Evolutionary conservation across 1,140 invertebrate species (phyloP), one percentile per base, ranked within the genome.

Genomic region (Apis dorsata): DNA sequence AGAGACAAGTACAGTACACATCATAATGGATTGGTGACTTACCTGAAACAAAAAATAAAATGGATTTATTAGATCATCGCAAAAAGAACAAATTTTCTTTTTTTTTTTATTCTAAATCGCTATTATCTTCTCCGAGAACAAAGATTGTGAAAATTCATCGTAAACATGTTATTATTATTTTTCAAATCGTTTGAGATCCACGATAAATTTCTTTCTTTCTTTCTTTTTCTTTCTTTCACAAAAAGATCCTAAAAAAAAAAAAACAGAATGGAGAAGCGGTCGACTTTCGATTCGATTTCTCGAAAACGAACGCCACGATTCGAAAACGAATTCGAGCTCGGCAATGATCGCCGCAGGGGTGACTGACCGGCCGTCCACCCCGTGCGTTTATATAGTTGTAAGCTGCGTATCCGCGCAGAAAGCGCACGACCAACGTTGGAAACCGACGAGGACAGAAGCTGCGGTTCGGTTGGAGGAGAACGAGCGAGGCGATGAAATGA

Each of bases 311-410:
- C 59, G 44, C 60, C 12, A 55, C 49, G 51, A 77, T 44, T 44
- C 28, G 49, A 34, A 34, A 34, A 34, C 34, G 34, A 77, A 63
- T 51, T 63, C 7, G 51, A 2, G 59, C 12, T 34, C 0, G 60
- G 53, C 24, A 15, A 24, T 24, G 51, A 63, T 71, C 51, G 76
- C 49, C 34, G 15, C n/a, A 86, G 69, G 79, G 87, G 86, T 91
- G 90, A 91, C 71, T 90, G 91, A 92, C 90, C 90, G 88, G 83
- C 81, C 87, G 83, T 91, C 89, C 88, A 91, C 90, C 90, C 86
- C 89, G 84, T 90, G 77, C 85, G 75, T 88, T 88, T 88, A 86
- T 88, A 88, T 71, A 82, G 77, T 85, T 79, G 59, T 65, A 60
- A 51, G 57, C 63, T 15, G 17, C 21, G 51, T 53, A 57, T 72